Base-by-base conservation (phyloP, 2,888 invertebrate genomes). In the Drosophila demipolita region DNA sequence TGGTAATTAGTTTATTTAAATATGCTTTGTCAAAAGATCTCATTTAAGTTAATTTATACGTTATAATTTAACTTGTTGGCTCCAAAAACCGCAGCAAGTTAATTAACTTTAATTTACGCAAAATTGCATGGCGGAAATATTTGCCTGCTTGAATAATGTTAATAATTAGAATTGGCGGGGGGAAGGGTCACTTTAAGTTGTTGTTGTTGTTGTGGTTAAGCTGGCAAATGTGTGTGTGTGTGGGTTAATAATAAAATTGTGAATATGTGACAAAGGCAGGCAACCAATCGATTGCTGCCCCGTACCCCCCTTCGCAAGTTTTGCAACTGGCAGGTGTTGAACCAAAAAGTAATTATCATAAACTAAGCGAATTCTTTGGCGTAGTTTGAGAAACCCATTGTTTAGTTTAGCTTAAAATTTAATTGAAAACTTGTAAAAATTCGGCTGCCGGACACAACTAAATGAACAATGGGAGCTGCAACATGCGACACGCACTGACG, bases 301-400 rank as follows among this genome's bases (percentile, higher is more conserved):
- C 20, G n/a, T 26, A 8, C n/a, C 52, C 20, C 26, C 20, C 29
- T 29, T 38, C 36, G 38, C 23, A 66, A 35, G 29, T 12, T 2
- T 12, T 76, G 58, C 49, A 54, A 54, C 33, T 72, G 75, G 61
- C 75, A 86, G 83, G 76, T 82, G 84, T 68, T 71, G 75, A 67
- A 48, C 69, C 78, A 63, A 84, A 80, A 79, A 77, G 76, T 87
- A 87, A 84, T 86, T 87, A 87, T 69, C 78, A 75, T 79, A 80
- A 83, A 79, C 77, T 60, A 71, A 35, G 26, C 45, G 53, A 29
- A 26, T 7, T 3, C 3, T 23, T 1, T 29, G 57, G 60, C 3
- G 26, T 40, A 33, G 53, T 45, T 45, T 23, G 55, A 54, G 63
- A 1, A 1, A 3, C n/a, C 53, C 38, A 72, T 73, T 74, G 79